These are phyloP conservation scores for Drosophila longiperda DNA, from an alignment of 2,888 invertebrate species.

Conservation along the genomic window DNA sequence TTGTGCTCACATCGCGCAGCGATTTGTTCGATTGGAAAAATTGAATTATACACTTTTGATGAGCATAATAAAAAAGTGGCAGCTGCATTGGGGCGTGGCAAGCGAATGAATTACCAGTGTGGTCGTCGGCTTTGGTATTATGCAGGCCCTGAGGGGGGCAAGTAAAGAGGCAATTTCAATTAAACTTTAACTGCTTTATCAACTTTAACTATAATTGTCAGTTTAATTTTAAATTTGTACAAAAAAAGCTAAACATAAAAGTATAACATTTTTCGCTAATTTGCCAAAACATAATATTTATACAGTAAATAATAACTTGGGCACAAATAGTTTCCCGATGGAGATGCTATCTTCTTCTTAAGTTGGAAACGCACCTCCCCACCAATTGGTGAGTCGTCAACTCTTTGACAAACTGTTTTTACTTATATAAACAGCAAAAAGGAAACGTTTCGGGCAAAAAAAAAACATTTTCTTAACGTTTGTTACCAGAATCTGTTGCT, in stretches of 20 bases:
- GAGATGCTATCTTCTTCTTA: constrained; percentile 13
- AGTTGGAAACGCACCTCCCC: neutral
- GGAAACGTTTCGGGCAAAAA: constrained; percentile 1
- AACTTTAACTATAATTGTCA: neutral
- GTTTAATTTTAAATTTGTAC: neutral
- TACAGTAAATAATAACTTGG: constrained; percentile 47
- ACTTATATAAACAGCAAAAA: constrained; percentile 3
- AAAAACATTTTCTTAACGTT: constrained; percentile 54
- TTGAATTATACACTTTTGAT: constrained; percentile 78
- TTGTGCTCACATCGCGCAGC: constrained; percentile 34
- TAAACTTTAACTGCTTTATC: no score
- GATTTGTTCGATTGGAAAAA: constrained; percentile 76
- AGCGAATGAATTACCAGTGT: constrained; percentile 38
- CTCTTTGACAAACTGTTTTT: constrained; percentile 37
- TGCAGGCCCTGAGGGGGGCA: neutral
- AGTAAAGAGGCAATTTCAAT: neutral
- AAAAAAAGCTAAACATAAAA: neutral
- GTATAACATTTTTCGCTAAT: neutral
- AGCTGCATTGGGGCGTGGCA: constrained; percentile 53
- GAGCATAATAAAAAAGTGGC: constrained; percentile 71
- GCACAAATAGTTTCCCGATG: constrained; percentile 28
- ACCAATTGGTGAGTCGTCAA: constrained; percentile 13
- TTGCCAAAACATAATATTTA: neutral
- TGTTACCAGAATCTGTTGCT: constrained; percentile 1
- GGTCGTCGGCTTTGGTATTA: constrained; percentile 2